phyloP scores from a whole-genome alignment of 1,140 invertebrate genomes.

The Camponotus pennsylvanicus region DNA sequence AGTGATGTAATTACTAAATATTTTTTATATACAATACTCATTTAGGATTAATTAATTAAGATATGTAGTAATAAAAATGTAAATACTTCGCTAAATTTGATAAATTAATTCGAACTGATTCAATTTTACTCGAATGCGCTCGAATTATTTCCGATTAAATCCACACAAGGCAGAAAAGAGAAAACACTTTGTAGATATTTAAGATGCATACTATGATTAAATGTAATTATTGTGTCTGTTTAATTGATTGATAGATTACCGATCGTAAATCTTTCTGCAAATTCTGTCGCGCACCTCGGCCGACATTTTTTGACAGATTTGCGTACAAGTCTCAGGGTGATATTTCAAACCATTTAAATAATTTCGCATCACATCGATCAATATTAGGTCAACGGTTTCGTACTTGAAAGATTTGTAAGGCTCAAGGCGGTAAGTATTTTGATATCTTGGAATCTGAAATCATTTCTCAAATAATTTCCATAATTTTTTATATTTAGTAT shows the following conservation, averaged over 20 bases:
- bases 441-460: slow-evolving; percentile 74
- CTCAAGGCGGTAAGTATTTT: slow-evolving; percentile 78
- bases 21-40: background rate
- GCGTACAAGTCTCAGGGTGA: slow-evolving; percentile 61
- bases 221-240: slow-evolving; percentile 3
- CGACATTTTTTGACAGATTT: slow-evolving; percentile 72
- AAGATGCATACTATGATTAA: background rate
- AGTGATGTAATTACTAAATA: background rate
- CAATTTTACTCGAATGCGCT: background rate
- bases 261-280: slow-evolving; percentile 71
- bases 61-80: slow-evolving; percentile 11
- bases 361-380: slow-evolving; percentile 69
- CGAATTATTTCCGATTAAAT: slow-evolving; percentile 23
- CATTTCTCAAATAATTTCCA: background rate
- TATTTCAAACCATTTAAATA: slow-evolving; percentile 68
- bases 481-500: background rate
- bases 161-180: background rate
- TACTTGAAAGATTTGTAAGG: slow-evolving; percentile 70
- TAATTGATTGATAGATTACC: slow-evolving; percentile 66
- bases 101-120: background rate
- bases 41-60: background rate
- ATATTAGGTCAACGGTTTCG: slow-evolving; percentile 73
- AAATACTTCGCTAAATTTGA: background rate
- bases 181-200: background rate
- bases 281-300: slow-evolving; percentile 70